Percentiles rank a stretch among this genome's conserved stretches.
These are phyloP conservation scores for Antechinus stuartii DNA, from an alignment of 2,113 vertebrate species.

Conservation along the genomic window DNA sequence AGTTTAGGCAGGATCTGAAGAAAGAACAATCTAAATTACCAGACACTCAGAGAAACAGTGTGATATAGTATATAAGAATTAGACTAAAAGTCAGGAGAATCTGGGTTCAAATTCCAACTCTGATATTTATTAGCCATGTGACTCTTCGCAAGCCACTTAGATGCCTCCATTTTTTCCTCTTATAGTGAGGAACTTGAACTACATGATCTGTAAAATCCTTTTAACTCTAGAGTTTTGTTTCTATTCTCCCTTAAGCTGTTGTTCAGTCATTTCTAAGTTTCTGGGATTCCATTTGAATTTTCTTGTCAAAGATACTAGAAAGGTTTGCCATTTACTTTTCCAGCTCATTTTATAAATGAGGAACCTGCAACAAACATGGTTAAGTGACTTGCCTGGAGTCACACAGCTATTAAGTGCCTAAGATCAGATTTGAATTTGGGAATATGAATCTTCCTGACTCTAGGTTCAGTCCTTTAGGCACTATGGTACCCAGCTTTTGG, in stretches of 20 bases:
- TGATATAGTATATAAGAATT: neutral
- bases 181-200: neutral
- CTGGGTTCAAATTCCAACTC: neutral
- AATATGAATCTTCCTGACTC: too few species aligned
- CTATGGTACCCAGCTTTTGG: too few species aligned
- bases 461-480: too few species aligned
- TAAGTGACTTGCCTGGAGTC: constrained; percentile 4
- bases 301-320: too few species aligned
- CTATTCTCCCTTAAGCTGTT: too few species aligned
- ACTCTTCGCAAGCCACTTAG: neutral
- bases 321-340: neutral
- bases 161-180: neutral
- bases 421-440: neutral
- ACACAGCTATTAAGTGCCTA: neutral
- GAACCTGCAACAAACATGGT: constrained; percentile 4
- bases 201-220: too few species aligned
- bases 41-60: neutral
- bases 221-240: too few species aligned
- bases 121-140: neutral
- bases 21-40: neutral
- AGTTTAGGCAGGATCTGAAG: neutral
- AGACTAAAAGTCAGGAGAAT: neutral
- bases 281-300: too few species aligned
- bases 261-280: too few species aligned
- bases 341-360: neutral